phyloP scores from a whole-genome alignment of 2,113 vertebrate genomes.

The Myocastor coypus region DNA sequence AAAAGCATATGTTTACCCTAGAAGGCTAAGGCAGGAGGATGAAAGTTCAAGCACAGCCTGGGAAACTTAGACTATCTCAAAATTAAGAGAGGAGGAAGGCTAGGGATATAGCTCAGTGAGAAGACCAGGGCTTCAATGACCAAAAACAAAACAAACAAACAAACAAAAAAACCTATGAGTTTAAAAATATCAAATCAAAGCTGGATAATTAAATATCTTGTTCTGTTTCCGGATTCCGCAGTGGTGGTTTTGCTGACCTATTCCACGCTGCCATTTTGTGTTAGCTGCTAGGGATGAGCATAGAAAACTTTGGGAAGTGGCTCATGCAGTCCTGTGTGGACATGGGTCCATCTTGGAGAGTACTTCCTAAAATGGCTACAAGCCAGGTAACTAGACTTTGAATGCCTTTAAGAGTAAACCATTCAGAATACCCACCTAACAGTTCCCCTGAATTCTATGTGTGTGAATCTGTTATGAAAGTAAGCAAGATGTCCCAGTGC shows the following conservation, averaged over 20 bases:
- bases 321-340: neutral
- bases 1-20: neutral
- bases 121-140: neutral
- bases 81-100: neutral
- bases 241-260: rapidly evolving
- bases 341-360: neutral
- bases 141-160: no score
- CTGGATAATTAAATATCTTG: neutral
- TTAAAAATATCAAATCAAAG: neutral
- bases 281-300: neutral
- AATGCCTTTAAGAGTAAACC: neutral
- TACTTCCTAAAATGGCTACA: neutral
- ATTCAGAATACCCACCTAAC: rapidly evolving
- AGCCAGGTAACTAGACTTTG: neutral
- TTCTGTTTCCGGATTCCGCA: rapidly evolving
- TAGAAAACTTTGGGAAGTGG: rapidly evolving
- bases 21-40: neutral
- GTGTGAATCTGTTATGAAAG: neutral
- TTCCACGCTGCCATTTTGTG: no score
- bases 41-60: neutral
- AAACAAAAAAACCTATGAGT: neutral
- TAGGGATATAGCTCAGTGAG: neutral
- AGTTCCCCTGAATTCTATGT: neutral
- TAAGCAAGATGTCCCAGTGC: rapidly evolving
- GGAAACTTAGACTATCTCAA: neutral